Evolutionary conservation across 2,797 vertebrate genomes (phyloP).

Genomic region (Babyrousa celebensis): DNA sequence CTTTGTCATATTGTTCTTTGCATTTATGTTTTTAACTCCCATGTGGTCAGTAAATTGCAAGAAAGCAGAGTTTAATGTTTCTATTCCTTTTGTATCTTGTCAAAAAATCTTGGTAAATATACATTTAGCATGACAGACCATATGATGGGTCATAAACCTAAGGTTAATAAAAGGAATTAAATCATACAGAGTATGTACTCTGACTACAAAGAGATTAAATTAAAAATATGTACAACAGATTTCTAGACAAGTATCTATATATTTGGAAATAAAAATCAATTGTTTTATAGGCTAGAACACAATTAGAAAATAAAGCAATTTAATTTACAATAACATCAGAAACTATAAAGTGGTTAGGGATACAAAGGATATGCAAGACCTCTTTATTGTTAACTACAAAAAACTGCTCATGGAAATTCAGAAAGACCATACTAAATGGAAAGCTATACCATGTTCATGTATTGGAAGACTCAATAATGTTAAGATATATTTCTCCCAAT

Average conservation of each 20-base stretch:
- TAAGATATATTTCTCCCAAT: background rate
- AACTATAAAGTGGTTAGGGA: background rate
- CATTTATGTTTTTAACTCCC: background rate
- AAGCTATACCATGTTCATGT: background rate
- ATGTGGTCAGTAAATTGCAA: background rate
- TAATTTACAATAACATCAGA: background rate
- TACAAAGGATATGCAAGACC: background rate
- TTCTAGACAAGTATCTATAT: background rate
- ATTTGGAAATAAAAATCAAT: background rate
- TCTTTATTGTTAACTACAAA: constrained; percentile 40
- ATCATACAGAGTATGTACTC: background rate
- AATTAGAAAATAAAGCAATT: background rate
- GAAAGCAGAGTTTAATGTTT: background rate
- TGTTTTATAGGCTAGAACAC: constrained; percentile 21
- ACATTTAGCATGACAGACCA: background rate
- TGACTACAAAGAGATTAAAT: constrained; percentile 7
- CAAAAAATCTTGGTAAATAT: constrained; percentile 4
- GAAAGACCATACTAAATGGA: too few relatives aligned
- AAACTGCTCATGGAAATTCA: background rate
- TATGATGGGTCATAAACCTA: background rate
- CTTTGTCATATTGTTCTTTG: background rate
- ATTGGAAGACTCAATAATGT: background rate
- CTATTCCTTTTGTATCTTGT: constrained; percentile 8
- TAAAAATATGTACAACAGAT: background rate
- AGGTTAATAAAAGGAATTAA: background rate